Base-by-base conservation (phyloP, 2,113 vertebrate species). In the Aythya baeri region DNA sequence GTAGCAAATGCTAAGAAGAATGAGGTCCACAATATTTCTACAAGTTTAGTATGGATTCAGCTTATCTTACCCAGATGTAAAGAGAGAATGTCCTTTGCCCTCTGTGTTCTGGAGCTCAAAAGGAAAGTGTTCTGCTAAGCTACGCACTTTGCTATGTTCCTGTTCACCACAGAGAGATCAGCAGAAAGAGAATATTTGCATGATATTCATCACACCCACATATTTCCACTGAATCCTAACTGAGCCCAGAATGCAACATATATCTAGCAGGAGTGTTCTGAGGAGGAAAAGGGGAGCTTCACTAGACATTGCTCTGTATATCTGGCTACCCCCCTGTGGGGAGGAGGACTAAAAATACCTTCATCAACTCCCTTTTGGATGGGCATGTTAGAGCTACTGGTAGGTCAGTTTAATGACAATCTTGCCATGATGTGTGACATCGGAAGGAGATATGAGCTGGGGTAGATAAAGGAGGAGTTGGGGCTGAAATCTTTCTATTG, bases 121-220 rank as follows among this genome's bases (percentile, higher is more conserved):
- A 49, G 63, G 68, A 78, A 92, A 94, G 79, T 27, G 63, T 29
- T 49, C 49, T 79, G 58, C 44, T 88, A 72, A 58, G 50, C 62
- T 57, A 20, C 29, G 31, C 58, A 6, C 54, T 65, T 78, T 1
- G 5, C 88, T 87, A 49, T 46, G 36, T 66, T 66, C 66, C 81
- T 61, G 36, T 54, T 81, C 38, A n/a, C 62, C 79, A 29, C 29
- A 62, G 46, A 80, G 32, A 54, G 23, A 32, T 29, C 57, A 77
- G 83, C 71, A 90, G 73, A 91, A 93, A 79, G 50, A 93, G 79
- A 43, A 57, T 75, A 97, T 98, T 97, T 98, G 95, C 96, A 97
- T 97, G 49, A 38, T 6, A 7, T 29, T 94, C 67, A 92, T 94
- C 79, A 71, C 36, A 82, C 61, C 65, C 46, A 89, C 32, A 25